These are phyloP conservation scores for Phorcus lineatus DNA, from an alignment of 2,888 invertebrate genomes.

Conservation along the genomic window DNA sequence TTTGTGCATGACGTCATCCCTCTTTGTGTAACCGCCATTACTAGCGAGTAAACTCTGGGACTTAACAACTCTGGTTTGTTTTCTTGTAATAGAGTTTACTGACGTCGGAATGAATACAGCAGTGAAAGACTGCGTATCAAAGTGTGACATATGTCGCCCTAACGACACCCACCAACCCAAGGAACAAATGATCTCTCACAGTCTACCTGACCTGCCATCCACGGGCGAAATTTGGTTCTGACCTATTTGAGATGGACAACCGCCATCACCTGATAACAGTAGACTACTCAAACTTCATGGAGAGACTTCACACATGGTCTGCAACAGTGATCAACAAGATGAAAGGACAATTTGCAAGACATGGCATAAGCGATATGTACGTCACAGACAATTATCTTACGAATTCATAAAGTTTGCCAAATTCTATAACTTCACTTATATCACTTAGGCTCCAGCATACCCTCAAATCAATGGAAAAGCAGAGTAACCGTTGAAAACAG, in stretches of 20 bases:
- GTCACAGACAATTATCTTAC: slow-evolving; percentile 32
- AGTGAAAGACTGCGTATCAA: slow-evolving; percentile 29
- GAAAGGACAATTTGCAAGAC: slow-evolving; percentile 32
- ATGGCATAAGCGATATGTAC: slow-evolving; percentile 31
- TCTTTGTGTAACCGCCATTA: no score
- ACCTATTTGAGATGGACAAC: neutral
- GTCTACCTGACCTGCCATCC: slow-evolving; percentile 35
- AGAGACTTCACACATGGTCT: neutral
- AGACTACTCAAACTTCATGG: slow-evolving; percentile 19
- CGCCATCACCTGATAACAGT: neutral
- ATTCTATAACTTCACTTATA: slow-evolving; percentile 37
- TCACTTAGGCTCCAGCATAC: slow-evolving; percentile 34
- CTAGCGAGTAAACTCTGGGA: no score
- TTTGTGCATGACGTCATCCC: no score
- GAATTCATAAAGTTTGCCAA: slow-evolving; percentile 33
- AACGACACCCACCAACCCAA: neutral
- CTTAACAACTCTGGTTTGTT: no score
- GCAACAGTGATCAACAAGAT: slow-evolving; percentile 37
- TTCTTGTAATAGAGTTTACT: no score
- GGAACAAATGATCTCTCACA: slow-evolving; percentile 32
- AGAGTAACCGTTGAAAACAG: slow-evolving; percentile 41
- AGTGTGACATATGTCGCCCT: slow-evolving; percentile 32
- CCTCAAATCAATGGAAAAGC: no score
- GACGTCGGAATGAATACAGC: slow-evolving; percentile 33
- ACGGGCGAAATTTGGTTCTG: slow-evolving; percentile 32